phyloP scores from a whole-genome alignment of 2,797 vertebrate genomes.

The Acanthopagrus latus region DNA sequence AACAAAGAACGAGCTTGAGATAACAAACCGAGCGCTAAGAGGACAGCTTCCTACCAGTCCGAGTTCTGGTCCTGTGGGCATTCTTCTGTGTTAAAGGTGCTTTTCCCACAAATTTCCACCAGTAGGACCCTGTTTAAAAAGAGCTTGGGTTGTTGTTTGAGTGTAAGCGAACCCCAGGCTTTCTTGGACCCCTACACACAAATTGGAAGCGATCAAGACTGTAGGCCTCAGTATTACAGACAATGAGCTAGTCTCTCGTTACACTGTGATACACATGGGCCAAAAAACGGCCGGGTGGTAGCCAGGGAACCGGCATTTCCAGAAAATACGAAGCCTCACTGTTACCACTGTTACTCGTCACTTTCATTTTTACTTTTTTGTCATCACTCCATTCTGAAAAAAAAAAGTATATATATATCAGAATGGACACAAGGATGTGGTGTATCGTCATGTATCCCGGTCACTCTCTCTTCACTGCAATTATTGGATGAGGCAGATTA shows the following conservation, averaged over 20 bases:
- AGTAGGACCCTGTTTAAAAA: constrained; percentile 47
- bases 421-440: neutral
- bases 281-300: constrained; percentile 18
- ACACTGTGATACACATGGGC: constrained; percentile 25
- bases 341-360: neutral
- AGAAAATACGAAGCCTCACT: neutral
- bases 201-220: constrained; percentile 49
- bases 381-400: neutral
- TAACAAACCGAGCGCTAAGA: constrained; percentile 71
- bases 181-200: constrained; percentile 49
- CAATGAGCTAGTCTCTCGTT: constrained; percentile 56
- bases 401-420: neutral
- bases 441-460: neutral
- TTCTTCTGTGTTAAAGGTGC: constrained; percentile 61
- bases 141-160: constrained; percentile 61
- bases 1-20: constrained; percentile 75
- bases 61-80: constrained; percentile 54
- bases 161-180: constrained; percentile 59
- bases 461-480: neutral
- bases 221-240: constrained; percentile 48
- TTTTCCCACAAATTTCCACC: constrained; percentile 74
- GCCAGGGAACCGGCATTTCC: constrained; percentile 8
- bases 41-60: constrained; percentile 55
- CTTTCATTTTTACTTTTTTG: neutral
- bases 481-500: neutral